Evolutionary conservation across 2,888 invertebrate species (phyloP), one percentile per base, ranked within the genome.

Genomic region (Lycophotia porphyrea): DNA sequence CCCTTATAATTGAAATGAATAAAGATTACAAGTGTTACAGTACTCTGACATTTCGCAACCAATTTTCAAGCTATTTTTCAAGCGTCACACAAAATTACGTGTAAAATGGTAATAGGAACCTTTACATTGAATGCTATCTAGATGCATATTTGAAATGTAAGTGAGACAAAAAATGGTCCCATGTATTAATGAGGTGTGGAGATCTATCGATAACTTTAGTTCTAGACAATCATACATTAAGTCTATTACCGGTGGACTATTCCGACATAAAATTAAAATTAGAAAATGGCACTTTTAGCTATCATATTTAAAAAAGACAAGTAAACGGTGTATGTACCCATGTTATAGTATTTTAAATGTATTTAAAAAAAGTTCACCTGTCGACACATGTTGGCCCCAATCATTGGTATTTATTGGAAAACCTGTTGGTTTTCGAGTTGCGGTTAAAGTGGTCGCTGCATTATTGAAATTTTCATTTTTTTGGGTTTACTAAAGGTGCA

Each of bases 1-100:
- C 88, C 85, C 79, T 85, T 92, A 90, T 92, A 92, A 94, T 93
- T 92, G 89, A 91, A 93, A 92, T 93, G 93, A 93, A 93, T 93
- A 93, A 94, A 93, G 93, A 93, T 94, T 92, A 88, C 84, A 67
- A 84, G 73, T 81, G 78, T 86, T 82, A 81, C 76, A 81, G 49
- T 69, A 61, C 79, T 81, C 64, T 86, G 75, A 84, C 84, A 85
- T 85, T 87, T 84, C 52, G 63, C 67, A 69, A 81, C 61, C 74
- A 78, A 81, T 84, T 84, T 82, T 78, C 58, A 47, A 76, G 64
- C 64, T 70, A 80, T 80, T 78, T 76, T 80, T 72, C 36, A 74
- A 67, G 55, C 39, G 31, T 31, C 52, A 64, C 73, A 63, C 58
- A 39, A 52, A 31, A 60, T 27, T 67, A 49, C 42, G 36, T 76